Evolutionary conservation across 2,113 vertebrate genomes (phyloP).

Genomic region (Epinephelus moara): DNA sequence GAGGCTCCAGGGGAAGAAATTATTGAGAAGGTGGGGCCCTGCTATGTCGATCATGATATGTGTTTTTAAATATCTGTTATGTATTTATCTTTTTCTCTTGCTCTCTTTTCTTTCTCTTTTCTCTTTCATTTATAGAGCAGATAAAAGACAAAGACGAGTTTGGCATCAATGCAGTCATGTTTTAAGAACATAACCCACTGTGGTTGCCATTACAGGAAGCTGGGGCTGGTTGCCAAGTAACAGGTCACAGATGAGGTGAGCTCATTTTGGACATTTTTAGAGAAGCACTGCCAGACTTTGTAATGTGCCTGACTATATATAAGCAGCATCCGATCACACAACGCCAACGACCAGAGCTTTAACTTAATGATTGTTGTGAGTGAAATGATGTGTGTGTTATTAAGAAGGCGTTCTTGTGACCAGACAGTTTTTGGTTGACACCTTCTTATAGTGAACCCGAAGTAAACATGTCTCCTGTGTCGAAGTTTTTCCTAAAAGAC

Average conservation of each 20-base stretch:
- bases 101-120: no score
- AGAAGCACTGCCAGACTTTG: constrained; percentile 14
- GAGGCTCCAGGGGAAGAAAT: no score
- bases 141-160: background rate
- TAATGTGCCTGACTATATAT: background rate
- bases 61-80: no score
- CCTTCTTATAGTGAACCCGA: background rate
- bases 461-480: background rate
- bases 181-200: constrained; percentile 26
- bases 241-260: constrained; percentile 40
- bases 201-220: constrained; percentile 73
- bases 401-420: background rate
- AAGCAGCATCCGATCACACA: background rate
- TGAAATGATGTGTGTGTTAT: background rate
- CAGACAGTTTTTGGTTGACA: background rate
- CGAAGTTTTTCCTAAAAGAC: constrained; percentile 3
- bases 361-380: background rate
- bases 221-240: constrained; percentile 59
- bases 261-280: constrained; percentile 33
- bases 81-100: no score
- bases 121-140: background rate
- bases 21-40: no score
- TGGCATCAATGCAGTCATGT: background rate
- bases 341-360: background rate
- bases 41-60: no score